phyloP scores from a whole-genome alignment of 1,140 invertebrate species.

The Drosophila bocki region DNA sequence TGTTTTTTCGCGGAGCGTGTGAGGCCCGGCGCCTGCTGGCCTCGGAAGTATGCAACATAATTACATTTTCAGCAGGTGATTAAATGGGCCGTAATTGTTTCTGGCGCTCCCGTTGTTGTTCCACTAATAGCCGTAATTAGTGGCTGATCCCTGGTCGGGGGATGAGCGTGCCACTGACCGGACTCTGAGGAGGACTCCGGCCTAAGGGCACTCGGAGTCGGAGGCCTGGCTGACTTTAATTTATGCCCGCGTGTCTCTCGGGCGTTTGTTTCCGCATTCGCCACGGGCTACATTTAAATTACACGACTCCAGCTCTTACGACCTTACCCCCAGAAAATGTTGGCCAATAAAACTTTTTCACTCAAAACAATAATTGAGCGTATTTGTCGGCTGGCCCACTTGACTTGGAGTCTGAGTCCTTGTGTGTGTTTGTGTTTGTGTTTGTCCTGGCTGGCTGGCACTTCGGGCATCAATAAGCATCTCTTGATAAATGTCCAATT shows the following conservation, averaged over 20 bases:
- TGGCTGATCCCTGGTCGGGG: slow-evolving; percentile 43
- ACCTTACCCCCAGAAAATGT: slow-evolving; percentile 22
- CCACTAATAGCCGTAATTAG: slow-evolving; percentile 78
- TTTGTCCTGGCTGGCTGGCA: slow-evolving; percentile 52
- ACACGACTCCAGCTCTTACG: slow-evolving; percentile 25
- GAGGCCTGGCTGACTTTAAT: slow-evolving; percentile 49
- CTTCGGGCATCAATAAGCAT: slow-evolving; percentile 82
- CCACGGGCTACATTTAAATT: slow-evolving; percentile 75
- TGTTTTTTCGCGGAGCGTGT: slow-evolving; percentile 22
- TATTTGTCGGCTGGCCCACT: slow-evolving; percentile 69
- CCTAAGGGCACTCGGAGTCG: slow-evolving; percentile 4
- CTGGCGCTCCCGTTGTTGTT: slow-evolving; percentile 54
- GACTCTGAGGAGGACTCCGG: neutral
- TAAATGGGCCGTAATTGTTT: slow-evolving; percentile 84
- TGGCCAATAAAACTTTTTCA: slow-evolving; percentile 80
- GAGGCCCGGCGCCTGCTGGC: slow-evolving; percentile 13
- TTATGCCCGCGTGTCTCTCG: slow-evolving; percentile 71
- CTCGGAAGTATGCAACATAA: slow-evolving; percentile 78
- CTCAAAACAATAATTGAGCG: slow-evolving; percentile 82
- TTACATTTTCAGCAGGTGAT: slow-evolving; percentile 85
- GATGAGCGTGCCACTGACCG: slow-evolving; percentile 18
- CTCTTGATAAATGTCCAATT: slow-evolving; percentile 85
- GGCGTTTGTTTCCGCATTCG: slow-evolving; percentile 55
- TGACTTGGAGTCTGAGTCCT: slow-evolving; percentile 40
- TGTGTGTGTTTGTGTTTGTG: slow-evolving; percentile 37